Conservation (phyloP, 2,113 vertebrate genomes). For the Mastomys natalensis region DNA sequence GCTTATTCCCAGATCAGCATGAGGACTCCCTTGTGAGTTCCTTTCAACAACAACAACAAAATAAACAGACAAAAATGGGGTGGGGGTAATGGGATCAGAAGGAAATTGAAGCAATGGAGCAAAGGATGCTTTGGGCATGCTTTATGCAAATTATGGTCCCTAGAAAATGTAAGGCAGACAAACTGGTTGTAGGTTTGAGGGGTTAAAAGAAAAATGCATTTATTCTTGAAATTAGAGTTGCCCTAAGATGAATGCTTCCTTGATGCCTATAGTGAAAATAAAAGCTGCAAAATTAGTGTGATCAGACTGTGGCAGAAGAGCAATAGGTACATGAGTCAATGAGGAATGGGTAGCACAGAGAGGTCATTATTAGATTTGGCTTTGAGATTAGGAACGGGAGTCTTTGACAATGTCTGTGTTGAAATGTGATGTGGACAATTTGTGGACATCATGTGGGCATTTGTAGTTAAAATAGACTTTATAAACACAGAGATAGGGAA, state of each 20-base stretch:
- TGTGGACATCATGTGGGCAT: not conserved
- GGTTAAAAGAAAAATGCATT: not conserved
- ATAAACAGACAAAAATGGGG: not conserved
- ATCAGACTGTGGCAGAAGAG: not conserved
- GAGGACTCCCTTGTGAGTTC: no score
- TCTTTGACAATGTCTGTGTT: not conserved
- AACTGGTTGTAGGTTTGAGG: not conserved
- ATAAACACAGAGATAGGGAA: no score
- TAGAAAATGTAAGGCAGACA: not conserved
- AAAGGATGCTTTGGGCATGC: not conserved
- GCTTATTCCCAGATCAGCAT: no score
- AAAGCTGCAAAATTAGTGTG: rapidly evolving
- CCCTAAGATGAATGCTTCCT: not conserved
- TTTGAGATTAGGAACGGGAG: not conserved
- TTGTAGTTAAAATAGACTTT: not conserved
- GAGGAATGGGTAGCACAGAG: not conserved
- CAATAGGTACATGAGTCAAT: not conserved
- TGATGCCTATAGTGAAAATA: not conserved
- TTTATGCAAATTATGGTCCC: not conserved
- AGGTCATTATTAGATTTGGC: not conserved
- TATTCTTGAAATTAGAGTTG: not conserved
- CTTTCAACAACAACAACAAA: not conserved
- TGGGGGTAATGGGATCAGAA: not conserved
- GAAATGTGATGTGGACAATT: not conserved
- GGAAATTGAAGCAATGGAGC: rapidly evolving